Evolutionary conservation across 30 jellyfish, hydroid and myxozoan genomes (phyloP), one percentile per base, ranked within the genome.

Genomic region (Aurelia coerulea): DNA sequence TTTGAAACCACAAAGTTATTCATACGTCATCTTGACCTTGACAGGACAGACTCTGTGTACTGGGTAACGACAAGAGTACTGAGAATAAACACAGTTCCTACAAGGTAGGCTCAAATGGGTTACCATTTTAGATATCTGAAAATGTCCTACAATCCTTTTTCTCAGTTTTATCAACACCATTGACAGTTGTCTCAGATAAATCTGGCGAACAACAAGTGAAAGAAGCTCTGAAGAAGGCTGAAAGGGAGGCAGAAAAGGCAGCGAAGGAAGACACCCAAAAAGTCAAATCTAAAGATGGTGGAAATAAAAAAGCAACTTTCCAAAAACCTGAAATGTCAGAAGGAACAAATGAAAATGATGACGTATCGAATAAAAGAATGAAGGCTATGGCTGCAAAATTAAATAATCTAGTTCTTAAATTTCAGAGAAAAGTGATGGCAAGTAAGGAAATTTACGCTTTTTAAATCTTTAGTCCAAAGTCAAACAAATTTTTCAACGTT

Each of bases 151-250:
- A 37, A 51, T 71, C 37, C 65, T 68, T 35, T 18, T 50, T 51
- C 39, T 49, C 65, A 94, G 99, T 81, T 15, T 18, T 52, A 39
- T 75, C 93, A 33, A 78, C 65, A 34, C 99, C 99, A n/a, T 85
- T 95, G 81, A 96, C 97, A 42, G 96, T 95, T 42, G 97, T 95
- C 12, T 79, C 97, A 12, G 97, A 96, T 64, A 95, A 95, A 59
- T 82, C 97, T 6, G 99, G 99, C 10, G 99, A 90, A 60, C 97
- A 95, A 80, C 99, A 95, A 90, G 99, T 95, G 65, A 95, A 95
- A 85, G 99, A 95, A 68, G 99, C 99, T 9, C 66, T 95, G 29
- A 86, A 79, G 34, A 90, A 88, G 69, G 99, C 99, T 62, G 99
- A 95, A 56, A 85, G 87, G 62, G 99, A 95, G 86, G 95, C 99